Base-by-base conservation (phyloP, 2,113 vertebrate genomes). In the Epinephelus fuscoguttatus region DNA sequence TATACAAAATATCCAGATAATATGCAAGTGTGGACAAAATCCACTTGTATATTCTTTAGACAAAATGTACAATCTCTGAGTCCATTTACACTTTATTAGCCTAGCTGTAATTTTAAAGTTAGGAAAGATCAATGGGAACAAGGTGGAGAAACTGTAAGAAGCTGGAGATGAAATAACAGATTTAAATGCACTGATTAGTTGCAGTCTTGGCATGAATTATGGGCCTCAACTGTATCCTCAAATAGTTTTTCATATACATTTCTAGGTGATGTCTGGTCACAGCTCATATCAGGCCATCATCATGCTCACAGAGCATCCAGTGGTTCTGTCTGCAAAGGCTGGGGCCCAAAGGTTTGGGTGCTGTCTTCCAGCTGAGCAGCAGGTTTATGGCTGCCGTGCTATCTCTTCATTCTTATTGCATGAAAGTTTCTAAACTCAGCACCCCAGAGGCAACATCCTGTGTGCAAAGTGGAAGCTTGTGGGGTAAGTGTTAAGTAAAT, bases 381-480 rank as follows among this genome's bases (percentile, higher is more conserved):
- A 50, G 25, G 47, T n/a, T 33, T 37, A 30, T 30, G 10, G 10
- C 7, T 12, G 2, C 2, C 4, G 1, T 10, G 12, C 18, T 23
- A 19, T 21, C 7, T 12, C 5, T 13, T 61, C 4, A 21, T 63
- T 25, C 55, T n/a, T n/a, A 27, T 6, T 52, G 57, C 63, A 40
- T 42, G 2, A 27, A 2, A 18, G 6, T 72, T 70, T 25, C 42
- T 63, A 7, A 67, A 72, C 23, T 45, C 3, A 49, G 52, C 57
- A 33, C 7, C 27, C 18, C 50, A 1, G 57, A n/a, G 1, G 6
- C 45, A 49, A 64, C 78, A 70, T 21, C 63, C 63, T 74, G 62
- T 81, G 19, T 37, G 67, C 68, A 59, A 33, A 30, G 42, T 33
- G n/a, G 49, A 57, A 19, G 14, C 42, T 14, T 66, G 67, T 61